Evolutionary conservation across 2,113 vertebrate genomes (phyloP).

Genomic region (Leucoraja erinaceus): DNA sequence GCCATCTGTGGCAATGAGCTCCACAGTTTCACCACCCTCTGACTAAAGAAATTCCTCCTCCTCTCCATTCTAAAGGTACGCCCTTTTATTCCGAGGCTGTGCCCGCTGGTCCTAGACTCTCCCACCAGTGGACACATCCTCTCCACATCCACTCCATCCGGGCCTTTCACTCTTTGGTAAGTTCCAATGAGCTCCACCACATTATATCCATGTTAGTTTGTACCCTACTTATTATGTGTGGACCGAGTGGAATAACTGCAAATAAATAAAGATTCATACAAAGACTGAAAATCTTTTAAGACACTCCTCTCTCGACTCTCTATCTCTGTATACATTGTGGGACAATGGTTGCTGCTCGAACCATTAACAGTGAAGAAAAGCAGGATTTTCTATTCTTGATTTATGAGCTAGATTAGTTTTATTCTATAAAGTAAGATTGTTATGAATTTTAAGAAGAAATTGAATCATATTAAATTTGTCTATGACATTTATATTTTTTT

Average conservation of each 20-base stretch:
- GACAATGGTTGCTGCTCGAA: neutral
- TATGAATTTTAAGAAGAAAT: constrained; percentile 8
- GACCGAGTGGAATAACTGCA: neutral
- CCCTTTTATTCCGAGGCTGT: too few relatives aligned
- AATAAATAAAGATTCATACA: neutral
- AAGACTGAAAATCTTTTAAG: neutral
- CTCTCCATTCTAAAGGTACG: too few relatives aligned
- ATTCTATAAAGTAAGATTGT: neutral
- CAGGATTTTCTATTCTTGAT: neutral
- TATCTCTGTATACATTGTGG: neutral
- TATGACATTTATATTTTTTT: constrained; percentile 25
- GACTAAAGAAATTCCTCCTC: too few relatives aligned
- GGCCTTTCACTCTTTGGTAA: too few relatives aligned
- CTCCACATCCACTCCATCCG: too few relatives aligned
- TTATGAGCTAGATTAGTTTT: constrained; percentile 4
- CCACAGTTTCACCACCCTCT: too few relatives aligned
- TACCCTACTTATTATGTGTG: neutral
- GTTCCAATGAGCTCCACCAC: too few relatives aligned
- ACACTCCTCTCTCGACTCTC: neutral
- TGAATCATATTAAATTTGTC: neutral
- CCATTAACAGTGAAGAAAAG: neutral
- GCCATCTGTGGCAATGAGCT: too few relatives aligned
- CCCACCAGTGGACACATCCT: too few relatives aligned
- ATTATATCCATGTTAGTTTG: neutral
- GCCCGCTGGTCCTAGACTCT: too few relatives aligned